Evolutionary conservation across 2,888 invertebrate genomes (phyloP).

Genomic region (Ectobius pallidus): DNA sequence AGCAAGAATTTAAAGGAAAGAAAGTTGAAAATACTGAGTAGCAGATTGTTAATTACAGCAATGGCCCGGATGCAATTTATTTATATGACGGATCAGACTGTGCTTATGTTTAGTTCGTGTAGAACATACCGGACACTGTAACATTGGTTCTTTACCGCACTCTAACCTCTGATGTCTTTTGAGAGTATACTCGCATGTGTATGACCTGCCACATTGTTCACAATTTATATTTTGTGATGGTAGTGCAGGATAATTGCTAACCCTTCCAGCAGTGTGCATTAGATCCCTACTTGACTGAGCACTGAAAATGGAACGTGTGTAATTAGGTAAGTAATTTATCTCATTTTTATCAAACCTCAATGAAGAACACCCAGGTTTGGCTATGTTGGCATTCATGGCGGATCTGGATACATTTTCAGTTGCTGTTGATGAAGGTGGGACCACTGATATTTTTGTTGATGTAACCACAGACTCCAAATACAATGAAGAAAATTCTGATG

Average conservation of each 20-base stretch:
- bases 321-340: not conserved
- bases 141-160: slow-evolving; percentile 56
- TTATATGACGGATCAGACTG: slow-evolving; percentile 36
- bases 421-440: not conserved
- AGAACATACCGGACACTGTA: slow-evolving; percentile 34
- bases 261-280: not conserved
- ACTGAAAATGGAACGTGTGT: slow-evolving; percentile 6
- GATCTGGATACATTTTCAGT: not conserved
- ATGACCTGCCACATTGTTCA: slow-evolving; percentile 26
- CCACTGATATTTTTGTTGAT: slow-evolving; percentile 15
- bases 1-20: not conserved
- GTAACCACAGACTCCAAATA: slow-evolving; percentile 13
- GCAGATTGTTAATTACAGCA: no score
- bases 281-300: no score
- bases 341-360: slow-evolving; percentile 13
- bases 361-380: not conserved
- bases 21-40: not conserved
- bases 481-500: slow-evolving; percentile 10
- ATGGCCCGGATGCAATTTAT: slow-evolving; percentile 32
- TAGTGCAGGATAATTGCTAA: not conserved
- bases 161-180: slow-evolving; percentile 83
- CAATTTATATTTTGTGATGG: not conserved
- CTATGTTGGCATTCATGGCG: not conserved
- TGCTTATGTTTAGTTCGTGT: slow-evolving; percentile 33
- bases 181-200: slow-evolving; percentile 57